Conservation (phyloP, 2,888 invertebrate species). For the Limnephilus marmoratus region DNA sequence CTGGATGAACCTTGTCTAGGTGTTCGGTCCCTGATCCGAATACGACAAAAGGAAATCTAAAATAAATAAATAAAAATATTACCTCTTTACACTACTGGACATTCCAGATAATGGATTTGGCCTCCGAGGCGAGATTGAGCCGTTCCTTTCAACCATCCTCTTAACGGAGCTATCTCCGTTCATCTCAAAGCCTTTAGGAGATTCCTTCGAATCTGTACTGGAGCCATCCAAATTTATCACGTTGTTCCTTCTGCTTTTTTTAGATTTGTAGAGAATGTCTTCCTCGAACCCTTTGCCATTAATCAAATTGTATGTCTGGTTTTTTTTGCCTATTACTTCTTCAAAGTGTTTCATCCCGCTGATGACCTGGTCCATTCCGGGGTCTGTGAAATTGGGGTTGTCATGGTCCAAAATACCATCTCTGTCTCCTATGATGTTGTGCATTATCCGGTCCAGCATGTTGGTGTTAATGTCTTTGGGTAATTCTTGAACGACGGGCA, state of each 20-base stretch:
- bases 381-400: conserved; percentile 67
- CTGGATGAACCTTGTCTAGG: too few species aligned
- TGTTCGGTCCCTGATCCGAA: too few species aligned
- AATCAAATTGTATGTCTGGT: conserved; percentile 28
- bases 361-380: conserved; percentile 32
- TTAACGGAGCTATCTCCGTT: conserved; percentile 2
- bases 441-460: conserved; percentile 73
- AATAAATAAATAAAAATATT: conserved; percentile 36
- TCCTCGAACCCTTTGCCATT: conserved; percentile 62
- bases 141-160: background rate
- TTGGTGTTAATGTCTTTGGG: conserved; percentile 74
- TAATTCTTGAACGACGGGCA: conserved; percentile 79
- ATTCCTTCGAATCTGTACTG: background rate
- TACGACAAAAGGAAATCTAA: background rate
- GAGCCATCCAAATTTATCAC: conserved; percentile 31
- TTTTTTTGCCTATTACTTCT: conserved; percentile 69
- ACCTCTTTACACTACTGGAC: conserved; percentile 36
- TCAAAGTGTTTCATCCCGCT: conserved; percentile 70
- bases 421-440: conserved; percentile 53
- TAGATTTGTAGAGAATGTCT: conserved; percentile 59
- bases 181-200: background rate
- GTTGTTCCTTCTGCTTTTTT: conserved; percentile 57
- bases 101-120: conserved; percentile 25
- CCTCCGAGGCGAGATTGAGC: background rate
- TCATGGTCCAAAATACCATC: conserved; percentile 70